Conservation (phyloP, 2,797 vertebrate species). For the Acomys russatus region DNA sequence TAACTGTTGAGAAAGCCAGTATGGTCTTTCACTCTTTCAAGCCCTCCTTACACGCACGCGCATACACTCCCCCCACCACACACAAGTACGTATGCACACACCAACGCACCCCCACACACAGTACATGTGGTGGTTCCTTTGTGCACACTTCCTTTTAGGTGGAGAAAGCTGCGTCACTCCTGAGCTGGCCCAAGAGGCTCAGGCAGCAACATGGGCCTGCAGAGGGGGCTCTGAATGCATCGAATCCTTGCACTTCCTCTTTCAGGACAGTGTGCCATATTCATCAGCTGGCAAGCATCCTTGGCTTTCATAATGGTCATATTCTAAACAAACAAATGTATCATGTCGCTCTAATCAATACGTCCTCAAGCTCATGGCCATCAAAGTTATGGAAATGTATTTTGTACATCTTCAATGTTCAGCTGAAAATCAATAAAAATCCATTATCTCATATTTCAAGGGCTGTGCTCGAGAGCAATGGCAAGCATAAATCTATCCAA, state of each 20-base stretch:
- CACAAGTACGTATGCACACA: background rate
- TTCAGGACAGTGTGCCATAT: fast-evolving
- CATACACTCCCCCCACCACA: background rate
- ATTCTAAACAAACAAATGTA: constrained; percentile 71
- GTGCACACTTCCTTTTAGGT: background rate
- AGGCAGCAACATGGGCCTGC: background rate
- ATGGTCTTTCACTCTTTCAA: background rate
- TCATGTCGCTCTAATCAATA: constrained; percentile 53
- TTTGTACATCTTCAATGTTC: constrained; percentile 71
- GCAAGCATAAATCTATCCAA: constrained; percentile 73
- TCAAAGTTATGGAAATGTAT: constrained; percentile 74
- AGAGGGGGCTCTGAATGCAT: background rate
- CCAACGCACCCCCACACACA: background rate
- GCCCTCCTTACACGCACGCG: background rate
- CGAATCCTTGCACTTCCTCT: too few relatives aligned
- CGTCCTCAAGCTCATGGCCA: constrained; percentile 53
- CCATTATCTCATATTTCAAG: constrained; percentile 80
- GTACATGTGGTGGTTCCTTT: background rate
- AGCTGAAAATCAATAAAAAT: constrained; percentile 81
- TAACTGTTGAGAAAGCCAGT: background rate
- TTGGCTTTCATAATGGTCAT: background rate
- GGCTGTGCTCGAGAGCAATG: background rate
- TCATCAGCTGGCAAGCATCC: background rate
- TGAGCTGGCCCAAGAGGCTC: background rate
- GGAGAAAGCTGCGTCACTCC: background rate